Evolutionary conservation across 2,888 invertebrate species (phyloP).

Genomic region (Dryomyza anilis): DNA sequence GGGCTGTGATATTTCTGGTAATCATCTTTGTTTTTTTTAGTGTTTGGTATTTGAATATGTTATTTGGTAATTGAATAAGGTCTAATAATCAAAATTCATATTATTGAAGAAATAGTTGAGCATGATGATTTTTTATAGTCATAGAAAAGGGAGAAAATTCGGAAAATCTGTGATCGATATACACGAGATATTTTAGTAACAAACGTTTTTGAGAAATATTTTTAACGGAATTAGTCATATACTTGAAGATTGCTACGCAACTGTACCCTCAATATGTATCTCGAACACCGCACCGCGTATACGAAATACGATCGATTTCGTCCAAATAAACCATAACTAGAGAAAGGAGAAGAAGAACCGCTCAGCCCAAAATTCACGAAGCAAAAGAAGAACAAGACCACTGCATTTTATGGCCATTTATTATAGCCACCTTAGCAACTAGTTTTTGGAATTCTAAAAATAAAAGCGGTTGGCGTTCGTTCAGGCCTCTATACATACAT

Average conservation of each 20-base stretch:
- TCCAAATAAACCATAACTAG: constrained; percentile 23
- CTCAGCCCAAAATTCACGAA: constrained; percentile 17
- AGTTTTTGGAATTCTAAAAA: constrained; percentile 58
- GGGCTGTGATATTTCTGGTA: too few relatives aligned
- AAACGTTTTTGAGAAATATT: too few relatives aligned
- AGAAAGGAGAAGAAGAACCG: constrained; percentile 10
- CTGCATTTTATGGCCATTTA: constrained; percentile 42
- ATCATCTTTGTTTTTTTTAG: too few relatives aligned
- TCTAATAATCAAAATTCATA: too few relatives aligned
- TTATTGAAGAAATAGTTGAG: too few relatives aligned
- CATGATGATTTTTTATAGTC: too few relatives aligned
- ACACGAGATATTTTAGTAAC: too few relatives aligned
- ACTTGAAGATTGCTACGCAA: constrained; percentile 6
- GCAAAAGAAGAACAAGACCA: constrained; percentile 22
- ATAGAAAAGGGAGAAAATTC: too few relatives aligned
- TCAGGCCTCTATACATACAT: constrained; percentile 4
- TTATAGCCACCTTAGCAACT: constrained; percentile 57
- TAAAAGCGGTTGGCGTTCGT: constrained; percentile 32
- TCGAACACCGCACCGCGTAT: constrained; percentile 2
- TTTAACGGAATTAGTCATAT: neutral
- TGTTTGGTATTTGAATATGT: too few relatives aligned
- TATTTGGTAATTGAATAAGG: too few relatives aligned
- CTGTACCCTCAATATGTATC: too few relatives aligned
- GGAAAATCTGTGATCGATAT: too few relatives aligned
- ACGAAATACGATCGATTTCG: constrained; percentile 21